Conservation (phyloP, 1,140 invertebrate species). For the Drosophila lowei region DNA sequence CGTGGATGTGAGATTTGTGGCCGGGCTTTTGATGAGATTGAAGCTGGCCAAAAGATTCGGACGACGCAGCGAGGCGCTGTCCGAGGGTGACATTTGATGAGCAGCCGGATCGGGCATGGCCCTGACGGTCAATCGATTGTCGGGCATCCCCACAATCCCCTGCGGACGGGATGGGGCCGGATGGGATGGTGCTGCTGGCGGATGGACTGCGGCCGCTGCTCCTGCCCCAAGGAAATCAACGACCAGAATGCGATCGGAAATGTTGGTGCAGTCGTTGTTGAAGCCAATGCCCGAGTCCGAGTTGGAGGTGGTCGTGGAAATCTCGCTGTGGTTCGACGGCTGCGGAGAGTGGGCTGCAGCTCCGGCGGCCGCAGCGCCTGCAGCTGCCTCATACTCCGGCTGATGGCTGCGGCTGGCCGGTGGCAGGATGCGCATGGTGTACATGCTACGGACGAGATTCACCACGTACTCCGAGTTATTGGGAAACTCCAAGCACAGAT, state of each 20-base stretch:
- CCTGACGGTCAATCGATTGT: slow-evolving; percentile 84
- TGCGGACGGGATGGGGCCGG: slow-evolving; percentile 53
- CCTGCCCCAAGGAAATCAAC: slow-evolving; percentile 87
- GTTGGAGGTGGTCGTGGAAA: slow-evolving; percentile 94
- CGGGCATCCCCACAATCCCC: slow-evolving; percentile 66
- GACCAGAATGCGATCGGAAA: slow-evolving; percentile 91
- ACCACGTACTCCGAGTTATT: slow-evolving; percentile 94
- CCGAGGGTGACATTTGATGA: slow-evolving; percentile 45
- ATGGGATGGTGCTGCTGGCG: slow-evolving; percentile 21
- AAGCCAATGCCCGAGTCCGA: slow-evolving; percentile 97
- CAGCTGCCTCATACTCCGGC: slow-evolving; percentile 44
- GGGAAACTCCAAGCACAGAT: slow-evolving; percentile 94
- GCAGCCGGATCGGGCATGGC: slow-evolving; percentile 83
- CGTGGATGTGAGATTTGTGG: slow-evolving; percentile 62
- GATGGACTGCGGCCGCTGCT: slow-evolving; percentile 23
- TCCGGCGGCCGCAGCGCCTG: slow-evolving; percentile 26
- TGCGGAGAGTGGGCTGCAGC: slow-evolving; percentile 89
- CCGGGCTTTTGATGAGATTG: slow-evolving; percentile 73
- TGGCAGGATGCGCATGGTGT: slow-evolving; percentile 84
- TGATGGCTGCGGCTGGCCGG: slow-evolving; percentile 63
- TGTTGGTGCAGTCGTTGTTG: slow-evolving; percentile 92
- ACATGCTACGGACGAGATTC: slow-evolving; percentile 87
- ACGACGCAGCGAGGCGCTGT: slow-evolving; percentile 43
- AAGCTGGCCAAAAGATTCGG: slow-evolving; percentile 74
- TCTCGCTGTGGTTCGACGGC: slow-evolving; percentile 90